These are phyloP conservation scores for Lacerta bilineata DNA, from an alignment of 2,797 vertebrate genomes.

Conservation along the genomic window DNA sequence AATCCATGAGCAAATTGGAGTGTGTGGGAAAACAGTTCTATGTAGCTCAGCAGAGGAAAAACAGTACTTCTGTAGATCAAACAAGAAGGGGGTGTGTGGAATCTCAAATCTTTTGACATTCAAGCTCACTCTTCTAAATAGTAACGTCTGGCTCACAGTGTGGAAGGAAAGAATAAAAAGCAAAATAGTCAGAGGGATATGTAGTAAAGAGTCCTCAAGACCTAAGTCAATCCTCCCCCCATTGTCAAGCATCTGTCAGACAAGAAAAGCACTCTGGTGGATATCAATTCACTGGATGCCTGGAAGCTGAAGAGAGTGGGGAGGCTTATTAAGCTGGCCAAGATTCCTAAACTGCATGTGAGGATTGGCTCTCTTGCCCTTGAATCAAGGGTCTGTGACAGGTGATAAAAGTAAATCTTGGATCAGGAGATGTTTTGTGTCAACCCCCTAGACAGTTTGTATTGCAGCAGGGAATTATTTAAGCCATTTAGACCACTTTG, in stretches of 20 bases:
- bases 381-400: slow-evolving; percentile 79
- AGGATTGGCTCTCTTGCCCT: slow-evolving; percentile 75
- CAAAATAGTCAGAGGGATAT: slow-evolving; percentile 42
- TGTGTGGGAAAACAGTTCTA: background rate
- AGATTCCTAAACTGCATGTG: slow-evolving; percentile 65
- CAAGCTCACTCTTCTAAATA: slow-evolving; percentile 11
- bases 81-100: background rate
- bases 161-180: slow-evolving; percentile 34
- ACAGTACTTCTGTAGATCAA: background rate
- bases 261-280: slow-evolving; percentile 51
- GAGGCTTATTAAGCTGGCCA: slow-evolving; percentile 71
- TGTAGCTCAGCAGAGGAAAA: background rate
- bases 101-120: background rate
- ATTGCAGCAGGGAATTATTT: slow-evolving; percentile 76
- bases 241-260: slow-evolving; percentile 64
- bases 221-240: slow-evolving; percentile 37
- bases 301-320: slow-evolving; percentile 47
- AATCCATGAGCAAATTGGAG: background rate
- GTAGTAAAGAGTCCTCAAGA: background rate
- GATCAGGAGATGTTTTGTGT: slow-evolving; percentile 75
- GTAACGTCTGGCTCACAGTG: slow-evolving; percentile 26
- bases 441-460: slow-evolving; percentile 72
- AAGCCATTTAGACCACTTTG: slow-evolving; percentile 75
- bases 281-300: slow-evolving; percentile 57
- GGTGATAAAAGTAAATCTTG: slow-evolving; percentile 80